Base-by-base conservation (phyloP, 1,140 invertebrate species). In the Epicauta chinensis region DNA sequence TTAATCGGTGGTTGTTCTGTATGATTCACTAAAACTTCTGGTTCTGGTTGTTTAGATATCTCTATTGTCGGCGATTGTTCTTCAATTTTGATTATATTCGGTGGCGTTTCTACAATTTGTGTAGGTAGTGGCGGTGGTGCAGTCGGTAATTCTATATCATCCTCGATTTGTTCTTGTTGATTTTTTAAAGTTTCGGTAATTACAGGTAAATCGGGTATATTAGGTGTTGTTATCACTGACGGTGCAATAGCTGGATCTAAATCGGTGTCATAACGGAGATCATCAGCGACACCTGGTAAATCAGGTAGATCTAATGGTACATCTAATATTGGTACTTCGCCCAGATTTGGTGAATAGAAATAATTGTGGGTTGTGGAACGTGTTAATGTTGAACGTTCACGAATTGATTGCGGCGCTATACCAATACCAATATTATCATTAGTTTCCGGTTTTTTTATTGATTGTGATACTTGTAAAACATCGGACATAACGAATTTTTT, bases 241-340 rank as follows among this genome's bases (percentile, higher is more conserved):
- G 89, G 88, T 1, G 87, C 86, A 51, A 91, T 91, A 4, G 81
- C 81, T 0, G 78, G 79, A 11, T 79, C 84, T 16, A 75, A 66
- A 34, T 87, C 83, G 2, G 79, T 75, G 13, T 74, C 77, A 63
- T 85, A 94, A 16, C 84, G 80, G 35, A 93, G 74, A 68, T 94
- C 89, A 60, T 90, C 89, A 0, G 92, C 91, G 55, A 95, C 84
- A 45, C 91, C 91, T 29, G 89, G 84, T 42, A 97, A 74, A 73
- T 95, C 87, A 0, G 93, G 93, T 34, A 97, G 74, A 65, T 88
- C 87, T 13, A 88, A 69, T 0, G 94, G 94, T 40, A 95, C 86
- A 71, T 93, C 86, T 59, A 97, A 83, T 57, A 86, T 83, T 2
- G 93, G 93, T 11, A 86, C 84, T 80, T 87, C 82, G 56, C 89